Evolutionary conservation across 1,140 invertebrate species (phyloP), one percentile per base, ranked within the genome.

Genomic region (Plutomurus gul): DNA sequence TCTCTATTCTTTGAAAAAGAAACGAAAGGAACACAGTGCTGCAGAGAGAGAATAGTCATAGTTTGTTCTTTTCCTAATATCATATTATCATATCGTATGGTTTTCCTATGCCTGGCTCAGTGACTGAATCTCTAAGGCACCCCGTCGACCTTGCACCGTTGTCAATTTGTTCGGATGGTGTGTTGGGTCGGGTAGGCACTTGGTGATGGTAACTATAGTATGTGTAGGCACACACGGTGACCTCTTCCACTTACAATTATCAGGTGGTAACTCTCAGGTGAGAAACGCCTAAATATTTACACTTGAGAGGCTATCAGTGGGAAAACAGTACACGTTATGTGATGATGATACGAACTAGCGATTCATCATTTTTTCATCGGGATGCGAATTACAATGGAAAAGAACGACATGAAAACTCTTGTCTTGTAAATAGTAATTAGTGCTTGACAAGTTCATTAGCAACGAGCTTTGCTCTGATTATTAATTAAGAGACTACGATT

Each of bases 181-280:
- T 10, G 10, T 22, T 8, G 20, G 11, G 47, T 3, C 18, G 20
- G 4, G 5, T 1, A 20, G 7, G 3, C n/a, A n/a, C n/a, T n/a
- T n/a, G n/a, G n/a, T n/a, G n/a, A n/a, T n/a, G n/a, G n/a, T n/a
- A n/a, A n/a, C n/a, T n/a, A n/a, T n/a, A n/a, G n/a, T n/a, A n/a
- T n/a, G n/a, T n/a, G n/a, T n/a, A n/a, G n/a, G n/a, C n/a, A n/a
- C n/a, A n/a, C n/a, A n/a, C n/a, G n/a, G n/a, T 65, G 56, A 65
- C 56, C 56, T 65, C 56, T 65, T 65, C 56, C 25, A 65, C 56
- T 65, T 65, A 65, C 36, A 65, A 65, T 65, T 65, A 65, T 65
- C 56, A 65, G 56, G 56, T 65, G 27, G 22, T 60, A 60, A 30
- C 33, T 16, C 27, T 33, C 25, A 65, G 56, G 56, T 33, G 56